These are phyloP conservation scores for Podotricha telesiphe DNA, from an alignment of 2,888 invertebrate genomes.

Conservation along the genomic window DNA sequence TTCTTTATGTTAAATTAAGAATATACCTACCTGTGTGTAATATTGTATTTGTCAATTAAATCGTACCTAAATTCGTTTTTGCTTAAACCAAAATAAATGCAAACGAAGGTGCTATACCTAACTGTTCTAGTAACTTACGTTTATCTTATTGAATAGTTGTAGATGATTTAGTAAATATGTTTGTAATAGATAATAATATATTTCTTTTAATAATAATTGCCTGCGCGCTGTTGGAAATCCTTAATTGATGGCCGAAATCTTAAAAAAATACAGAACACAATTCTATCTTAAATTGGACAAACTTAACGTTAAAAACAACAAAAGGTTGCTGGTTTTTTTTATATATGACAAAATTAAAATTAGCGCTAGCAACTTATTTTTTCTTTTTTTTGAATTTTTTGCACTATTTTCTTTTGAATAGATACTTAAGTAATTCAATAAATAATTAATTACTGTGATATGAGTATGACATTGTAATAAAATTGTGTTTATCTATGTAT, in stretches of 20 bases:
- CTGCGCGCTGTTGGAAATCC: no score
- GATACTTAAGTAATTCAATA: conserved; percentile 44
- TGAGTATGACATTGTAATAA: conserved; percentile 53
- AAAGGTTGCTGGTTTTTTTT: no score
- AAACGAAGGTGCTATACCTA: conserved; percentile 4
- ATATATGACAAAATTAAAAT: no score
- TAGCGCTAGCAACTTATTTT: background rate
- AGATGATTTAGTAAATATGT: background rate
- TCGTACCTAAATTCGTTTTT: background rate
- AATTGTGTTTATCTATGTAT: conserved; percentile 35
- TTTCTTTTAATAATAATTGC: background rate
- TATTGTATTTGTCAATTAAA: no score
- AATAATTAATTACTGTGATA: conserved; percentile 55
- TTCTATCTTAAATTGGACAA: background rate
- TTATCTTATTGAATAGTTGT: background rate
- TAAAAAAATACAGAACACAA: background rate
- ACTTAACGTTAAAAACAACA: no score
- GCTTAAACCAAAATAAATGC: background rate
- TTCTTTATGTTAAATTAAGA: no score
- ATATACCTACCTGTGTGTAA: no score
- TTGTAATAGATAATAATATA: background rate
- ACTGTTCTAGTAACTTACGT: background rate
- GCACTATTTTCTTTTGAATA: conserved; percentile 6
- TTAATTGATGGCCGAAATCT: background rate
- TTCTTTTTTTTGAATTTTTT: background rate